Evolutionary conservation across 2,888 invertebrate species (phyloP), one percentile per base, ranked within the genome.

Genomic region (Megamerina dolium): DNA sequence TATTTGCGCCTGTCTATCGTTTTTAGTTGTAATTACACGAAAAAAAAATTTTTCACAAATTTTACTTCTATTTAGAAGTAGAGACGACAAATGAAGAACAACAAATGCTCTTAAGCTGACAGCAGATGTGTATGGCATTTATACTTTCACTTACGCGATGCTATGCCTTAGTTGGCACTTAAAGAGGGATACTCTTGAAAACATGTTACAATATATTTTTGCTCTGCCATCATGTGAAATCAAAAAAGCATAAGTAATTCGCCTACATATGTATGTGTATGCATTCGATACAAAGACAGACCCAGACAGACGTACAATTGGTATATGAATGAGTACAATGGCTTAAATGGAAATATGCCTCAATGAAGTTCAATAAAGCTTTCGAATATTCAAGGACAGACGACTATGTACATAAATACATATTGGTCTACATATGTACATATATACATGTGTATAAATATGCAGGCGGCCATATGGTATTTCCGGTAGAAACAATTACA

Each of bases 41-140:
- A 43, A 43, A 44, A 46, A 45, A 48, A 44, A 27, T 34, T 21
- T 46, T 44, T 33, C 36, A n/a, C 37, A 40, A 43, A 39, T 30
- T 23, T 35, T 39, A 45, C 42, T 33, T 34, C 41, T 38, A 45
- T n/a, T n/a, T n/a, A n/a, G n/a, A n/a, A n/a, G n/a, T n/a, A n/a
- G n/a, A n/a, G n/a, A n/a, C n/a, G n/a, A n/a, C n/a, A n/a, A n/a
- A n/a, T n/a, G n/a, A n/a, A n/a, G n/a, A n/a, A n/a, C n/a, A n/a
- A n/a, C n/a, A n/a, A n/a, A n/a, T n/a, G n/a, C n/a, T n/a, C n/a
- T 43, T 61, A 58, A 61, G 57, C 63, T 55, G 59, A 55, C 63
- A 61, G 53, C 65, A 65, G 64, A 63, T 65, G 64, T 60, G 56
- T 53, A 50, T 59, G 59, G 58, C 64, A 16, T 21, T 36, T 12